phyloP scores from a whole-genome alignment of 2,888 invertebrate genomes.

The Malthinus seriepunctatus region DNA sequence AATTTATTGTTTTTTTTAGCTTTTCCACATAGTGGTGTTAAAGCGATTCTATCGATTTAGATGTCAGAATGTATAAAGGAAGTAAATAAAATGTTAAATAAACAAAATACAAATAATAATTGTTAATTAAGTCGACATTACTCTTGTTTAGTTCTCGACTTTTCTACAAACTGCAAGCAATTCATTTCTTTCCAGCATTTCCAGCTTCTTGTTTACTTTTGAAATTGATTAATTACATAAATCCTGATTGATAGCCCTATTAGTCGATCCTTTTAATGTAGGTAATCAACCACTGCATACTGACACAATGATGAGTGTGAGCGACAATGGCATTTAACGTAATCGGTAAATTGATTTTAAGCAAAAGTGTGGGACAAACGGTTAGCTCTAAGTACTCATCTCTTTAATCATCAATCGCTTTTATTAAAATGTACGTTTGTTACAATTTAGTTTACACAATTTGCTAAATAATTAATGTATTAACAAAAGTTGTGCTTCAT shows the following conservation, averaged over 20 bases:
- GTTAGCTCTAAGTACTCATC: constrained; percentile 38
- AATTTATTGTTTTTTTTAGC: no score
- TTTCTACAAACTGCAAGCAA: constrained; percentile 2
- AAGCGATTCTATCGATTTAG: no score
- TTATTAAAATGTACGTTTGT: neutral
- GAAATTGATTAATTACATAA: constrained; percentile 33
- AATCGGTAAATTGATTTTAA: constrained; percentile 42
- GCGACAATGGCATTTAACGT: constrained; percentile 31
- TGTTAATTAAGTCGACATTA: no score
- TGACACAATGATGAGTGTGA: constrained; percentile 26
- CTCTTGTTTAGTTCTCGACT: neutral
- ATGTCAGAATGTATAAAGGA: no score
- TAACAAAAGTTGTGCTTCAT: no score
- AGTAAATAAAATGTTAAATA: no score
- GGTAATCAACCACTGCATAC: constrained; percentile 28
- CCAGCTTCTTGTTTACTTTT: constrained; percentile 18
- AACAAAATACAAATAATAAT: no score
- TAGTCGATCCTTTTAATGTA: constrained; percentile 26
- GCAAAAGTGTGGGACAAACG: constrained; percentile 34
- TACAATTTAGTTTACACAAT: no score
- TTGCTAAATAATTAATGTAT: no score
- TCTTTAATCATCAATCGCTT: constrained; percentile 42
- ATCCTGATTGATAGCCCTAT: constrained; percentile 33
- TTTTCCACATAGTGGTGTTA: no score
- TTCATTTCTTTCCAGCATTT: constrained; percentile 5